These are phyloP conservation scores for Rhogogaster chlorosoma DNA, from an alignment of 2,888 invertebrate species.

Conservation along the genomic window DNA sequence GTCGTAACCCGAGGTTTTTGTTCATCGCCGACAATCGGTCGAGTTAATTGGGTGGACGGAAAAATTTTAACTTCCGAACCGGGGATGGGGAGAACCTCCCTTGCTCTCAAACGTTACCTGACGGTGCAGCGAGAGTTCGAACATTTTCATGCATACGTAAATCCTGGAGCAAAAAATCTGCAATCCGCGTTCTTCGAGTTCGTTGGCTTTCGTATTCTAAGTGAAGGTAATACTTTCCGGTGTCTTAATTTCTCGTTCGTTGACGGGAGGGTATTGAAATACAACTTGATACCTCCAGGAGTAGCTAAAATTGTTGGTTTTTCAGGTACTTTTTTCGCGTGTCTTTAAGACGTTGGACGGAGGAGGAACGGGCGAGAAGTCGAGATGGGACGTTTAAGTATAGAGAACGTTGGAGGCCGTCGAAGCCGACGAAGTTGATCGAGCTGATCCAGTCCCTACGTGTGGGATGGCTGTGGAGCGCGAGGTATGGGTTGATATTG, in stretches of 20 bases:
- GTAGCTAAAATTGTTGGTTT: constrained; percentile 18
- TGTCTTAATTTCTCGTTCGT: constrained; percentile 18
- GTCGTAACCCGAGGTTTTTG: constrained; percentile 60
- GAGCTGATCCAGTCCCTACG: constrained; percentile 17
- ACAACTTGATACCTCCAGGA: background rate
- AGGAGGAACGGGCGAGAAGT: constrained; percentile 8
- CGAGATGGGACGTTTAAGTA: constrained; percentile 25
- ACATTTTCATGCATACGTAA: background rate
- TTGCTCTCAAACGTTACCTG: background rate
- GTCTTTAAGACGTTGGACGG: constrained; percentile 5
- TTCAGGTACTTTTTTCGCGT: background rate
- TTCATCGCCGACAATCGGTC: constrained; percentile 63
- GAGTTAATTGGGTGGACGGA: constrained; percentile 65
- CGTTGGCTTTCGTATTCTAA: background rate
- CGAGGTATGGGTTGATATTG: constrained; percentile 77
- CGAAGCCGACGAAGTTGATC: constrained; percentile 35
- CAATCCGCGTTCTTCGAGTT: background rate
- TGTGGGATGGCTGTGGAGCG: constrained; percentile 63
- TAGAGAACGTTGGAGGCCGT: constrained; percentile 22
- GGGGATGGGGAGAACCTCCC: background rate
- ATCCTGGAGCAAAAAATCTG: background rate
- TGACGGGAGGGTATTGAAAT: background rate
- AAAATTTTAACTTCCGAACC: constrained; percentile 41
- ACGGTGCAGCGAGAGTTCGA: background rate
- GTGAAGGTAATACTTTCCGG: background rate